Base-by-base conservation (phyloP, 2,888 invertebrate genomes). In the Autographa gamma region DNA sequence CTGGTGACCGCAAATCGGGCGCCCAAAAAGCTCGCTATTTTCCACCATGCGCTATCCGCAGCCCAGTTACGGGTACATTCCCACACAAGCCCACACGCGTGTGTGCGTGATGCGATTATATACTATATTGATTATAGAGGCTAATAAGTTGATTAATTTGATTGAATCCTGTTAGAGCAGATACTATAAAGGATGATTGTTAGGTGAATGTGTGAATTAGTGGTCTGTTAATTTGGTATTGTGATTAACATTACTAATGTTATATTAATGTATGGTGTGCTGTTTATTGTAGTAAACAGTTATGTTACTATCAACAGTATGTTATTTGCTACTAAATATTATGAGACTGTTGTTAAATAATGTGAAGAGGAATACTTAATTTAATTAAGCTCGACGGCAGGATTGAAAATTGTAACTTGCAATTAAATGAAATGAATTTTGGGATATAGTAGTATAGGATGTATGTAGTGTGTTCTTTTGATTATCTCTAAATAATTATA, bases 21-120 rank as follows among this genome's bases (percentile, higher is more conserved):
- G 89, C 92, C 93, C 95, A 94, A 95, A 95, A 95, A 95, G 95
- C 94, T 92, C 91, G 92, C 93, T 89, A 93, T 95, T 94, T 95
- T 93, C 93, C 83, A 89, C 89, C 88, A 88, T 87, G 86, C 87
- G 81, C 82, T 76, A 81, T 83, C 74, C 82, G 68, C 81, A 78
- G 83, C 84, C 25, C 25, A 85, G 87, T 87, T 89, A 88, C 85
- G 81, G 72, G 69, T 76, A 75, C 43, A 68, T 60, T 65, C 62
- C 41, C 77, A 71, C 77, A 72, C 79, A 58, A 54, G 34, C 59
- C 58, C 79, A 75, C 68, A 48, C 69, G 66, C 71, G 58, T 64
- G 63, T 60, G 59, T 25, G 59, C 25, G 63, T 64, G 43, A 60
- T 71, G 69, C 68, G 38, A 73, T 74, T 68, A 74, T 66, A 43